Conservation (phyloP, 2,113 vertebrate species). For the Otus sunia region DNA sequence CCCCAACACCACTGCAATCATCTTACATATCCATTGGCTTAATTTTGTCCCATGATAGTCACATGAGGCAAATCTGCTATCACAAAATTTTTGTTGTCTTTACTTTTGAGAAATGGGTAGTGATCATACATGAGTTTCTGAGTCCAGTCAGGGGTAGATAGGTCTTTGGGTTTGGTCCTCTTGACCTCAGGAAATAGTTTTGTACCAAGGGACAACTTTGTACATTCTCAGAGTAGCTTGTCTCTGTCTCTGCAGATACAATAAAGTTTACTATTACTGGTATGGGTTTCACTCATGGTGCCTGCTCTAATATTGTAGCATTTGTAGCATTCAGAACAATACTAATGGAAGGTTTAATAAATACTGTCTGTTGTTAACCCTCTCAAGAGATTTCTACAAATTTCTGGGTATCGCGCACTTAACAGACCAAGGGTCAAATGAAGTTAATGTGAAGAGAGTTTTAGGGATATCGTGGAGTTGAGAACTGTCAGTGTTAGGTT, state of each 20-base stretch:
- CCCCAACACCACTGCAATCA: background rate
- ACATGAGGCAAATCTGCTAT: background rate
- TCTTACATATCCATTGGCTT: background rate
- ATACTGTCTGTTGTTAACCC: background rate
- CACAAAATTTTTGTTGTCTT: background rate
- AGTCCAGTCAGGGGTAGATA: background rate
- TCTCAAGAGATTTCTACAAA: background rate
- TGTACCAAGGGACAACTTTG: background rate
- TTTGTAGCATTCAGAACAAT: background rate
- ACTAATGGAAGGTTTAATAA: background rate
- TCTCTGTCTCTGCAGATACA: background rate
- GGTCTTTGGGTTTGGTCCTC: background rate
- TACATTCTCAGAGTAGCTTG: background rate
- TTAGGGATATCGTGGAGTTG: background rate
- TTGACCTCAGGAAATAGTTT: background rate
- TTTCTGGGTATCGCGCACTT: background rate
- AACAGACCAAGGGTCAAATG: background rate
- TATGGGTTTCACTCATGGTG: background rate
- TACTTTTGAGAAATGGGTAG: background rate
- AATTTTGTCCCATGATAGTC: fast-evolving
- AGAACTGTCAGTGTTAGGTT: too few species aligned
- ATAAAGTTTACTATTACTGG: background rate
- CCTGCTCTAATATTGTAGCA: background rate
- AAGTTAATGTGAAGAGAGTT: background rate
- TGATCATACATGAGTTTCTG: background rate